Conservation (phyloP, 2,888 invertebrate genomes). For the Brenthis daphne region DNA sequence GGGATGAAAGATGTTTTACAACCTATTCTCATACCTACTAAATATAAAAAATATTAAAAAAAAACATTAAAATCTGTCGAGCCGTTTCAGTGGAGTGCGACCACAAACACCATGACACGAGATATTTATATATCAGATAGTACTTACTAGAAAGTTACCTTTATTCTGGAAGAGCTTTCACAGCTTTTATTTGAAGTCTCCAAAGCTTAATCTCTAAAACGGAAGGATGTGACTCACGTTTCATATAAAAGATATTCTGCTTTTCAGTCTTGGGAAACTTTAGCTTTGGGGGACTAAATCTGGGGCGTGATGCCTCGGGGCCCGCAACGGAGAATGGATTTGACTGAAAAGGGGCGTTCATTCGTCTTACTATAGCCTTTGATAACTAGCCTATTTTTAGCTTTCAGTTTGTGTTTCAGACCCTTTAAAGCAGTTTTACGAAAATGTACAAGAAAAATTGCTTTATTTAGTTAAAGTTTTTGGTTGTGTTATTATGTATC, state of each 20-base stretch:
- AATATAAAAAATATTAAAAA: no score
- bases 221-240: conserved; percentile 9
- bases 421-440: not conserved
- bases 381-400: conserved; percentile 1
- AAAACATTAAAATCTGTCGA: no score
- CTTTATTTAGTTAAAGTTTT: no score
- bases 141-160: no score
- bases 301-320: conserved; percentile 14
- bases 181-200: not conserved
- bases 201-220: conserved; percentile 4
- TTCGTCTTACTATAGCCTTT: conserved; percentile 3
- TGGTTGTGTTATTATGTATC: no score
- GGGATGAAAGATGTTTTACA: no score
- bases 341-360: conserved; percentile 17
- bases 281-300: conserved; percentile 13
- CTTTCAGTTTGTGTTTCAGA: conserved; percentile 4
- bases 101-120: no score
- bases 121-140: no score
- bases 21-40: no score
- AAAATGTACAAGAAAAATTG: no score
- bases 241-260: conserved; percentile 11
- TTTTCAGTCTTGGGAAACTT: conserved; percentile 12
- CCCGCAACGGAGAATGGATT: conserved; percentile 3
- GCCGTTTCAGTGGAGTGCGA: no score
- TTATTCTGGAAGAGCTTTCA: no score